phyloP scores from a whole-genome alignment of 2,888 invertebrate genomes.

The Drosophila seclusa region DNA sequence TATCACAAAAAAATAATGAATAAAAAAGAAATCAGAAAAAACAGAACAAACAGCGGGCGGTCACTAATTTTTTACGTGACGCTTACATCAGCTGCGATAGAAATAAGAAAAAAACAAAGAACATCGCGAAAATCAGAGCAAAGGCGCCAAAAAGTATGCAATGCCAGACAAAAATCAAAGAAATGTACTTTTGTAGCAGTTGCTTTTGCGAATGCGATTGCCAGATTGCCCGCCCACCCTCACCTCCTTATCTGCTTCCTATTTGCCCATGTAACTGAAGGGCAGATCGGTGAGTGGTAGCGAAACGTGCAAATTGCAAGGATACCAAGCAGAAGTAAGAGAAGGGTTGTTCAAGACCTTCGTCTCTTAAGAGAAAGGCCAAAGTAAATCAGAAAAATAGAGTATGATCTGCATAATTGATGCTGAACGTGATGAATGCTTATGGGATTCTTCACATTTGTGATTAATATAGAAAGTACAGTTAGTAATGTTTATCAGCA shows the following conservation, averaged over 20 bases:
- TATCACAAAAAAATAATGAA: slow-evolving; percentile 3
- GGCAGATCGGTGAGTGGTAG: slow-evolving; percentile 47
- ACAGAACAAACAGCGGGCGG: slow-evolving; percentile 68
- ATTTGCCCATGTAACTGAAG: slow-evolving; percentile 58
- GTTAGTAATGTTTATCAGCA: background rate
- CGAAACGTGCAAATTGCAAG: slow-evolving; percentile 62
- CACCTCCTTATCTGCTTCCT: slow-evolving; percentile 4
- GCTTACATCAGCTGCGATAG: slow-evolving; percentile 43
- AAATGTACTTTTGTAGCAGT: slow-evolving; percentile 41
- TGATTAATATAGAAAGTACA: background rate
- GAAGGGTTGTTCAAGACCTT: slow-evolving; percentile 11
- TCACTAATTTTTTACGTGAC: slow-evolving; percentile 78
- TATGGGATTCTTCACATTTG: background rate
- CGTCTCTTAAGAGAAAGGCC: background rate
- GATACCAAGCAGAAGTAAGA: slow-evolving; percentile 22
- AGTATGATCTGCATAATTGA: background rate
- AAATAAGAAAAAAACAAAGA: slow-evolving; percentile 24
- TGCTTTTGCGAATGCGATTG: slow-evolving; percentile 37
- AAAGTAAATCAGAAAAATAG: background rate
- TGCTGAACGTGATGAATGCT: background rate
- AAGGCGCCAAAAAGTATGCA: slow-evolving; percentile 74
- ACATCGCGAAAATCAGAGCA: slow-evolving; percentile 62
- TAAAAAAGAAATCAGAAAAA: slow-evolving; percentile 16
- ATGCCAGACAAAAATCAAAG: slow-evolving; percentile 68
- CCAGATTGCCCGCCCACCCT: slow-evolving; percentile 31